phyloP scores from a whole-genome alignment of 1,140 invertebrate genomes.

The Drosophila pandora region DNA sequence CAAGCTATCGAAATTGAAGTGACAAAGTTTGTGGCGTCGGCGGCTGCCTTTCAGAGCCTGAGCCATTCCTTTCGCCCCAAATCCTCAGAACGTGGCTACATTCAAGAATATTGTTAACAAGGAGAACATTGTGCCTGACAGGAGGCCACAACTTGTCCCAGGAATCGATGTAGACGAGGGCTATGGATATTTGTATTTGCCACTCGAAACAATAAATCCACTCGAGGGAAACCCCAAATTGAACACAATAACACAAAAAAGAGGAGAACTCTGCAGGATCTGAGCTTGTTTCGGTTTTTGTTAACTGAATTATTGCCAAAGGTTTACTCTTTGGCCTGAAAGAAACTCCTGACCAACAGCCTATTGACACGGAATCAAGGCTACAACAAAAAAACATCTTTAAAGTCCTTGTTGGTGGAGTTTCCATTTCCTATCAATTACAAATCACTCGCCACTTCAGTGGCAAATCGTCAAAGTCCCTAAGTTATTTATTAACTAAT shows the following conservation, averaged over 20 bases:
- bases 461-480: slow-evolving; percentile 29
- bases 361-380: neutral
- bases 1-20: slow-evolving; percentile 68
- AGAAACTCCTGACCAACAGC: too few species aligned
- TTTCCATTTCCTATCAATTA: slow-evolving; percentile 18
- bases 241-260: slow-evolving; percentile 9
- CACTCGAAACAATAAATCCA: slow-evolving; percentile 79
- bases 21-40: slow-evolving; percentile 55
- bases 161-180: slow-evolving; percentile 52
- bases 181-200: slow-evolving; percentile 67
- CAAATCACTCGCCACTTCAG: slow-evolving; percentile 8
- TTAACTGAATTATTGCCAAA: slow-evolving; percentile 15
- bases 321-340: slow-evolving; percentile 1
- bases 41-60: slow-evolving; percentile 2
- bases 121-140: slow-evolving; percentile 67
- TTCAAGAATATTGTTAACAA: slow-evolving; percentile 72
- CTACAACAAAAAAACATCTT: slow-evolving; percentile 4
- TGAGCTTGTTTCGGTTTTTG: neutral
- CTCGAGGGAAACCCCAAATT: slow-evolving; percentile 41
- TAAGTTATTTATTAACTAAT: slow-evolving; percentile 71
- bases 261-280: neutral
- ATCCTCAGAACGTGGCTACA: slow-evolving; percentile 19
- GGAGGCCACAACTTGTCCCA: slow-evolving; percentile 33
- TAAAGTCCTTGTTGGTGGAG: neutral
- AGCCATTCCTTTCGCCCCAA: neutral